phyloP scores from a whole-genome alignment of 1,140 invertebrate genomes.

The Drosophila virilis region DNA sequence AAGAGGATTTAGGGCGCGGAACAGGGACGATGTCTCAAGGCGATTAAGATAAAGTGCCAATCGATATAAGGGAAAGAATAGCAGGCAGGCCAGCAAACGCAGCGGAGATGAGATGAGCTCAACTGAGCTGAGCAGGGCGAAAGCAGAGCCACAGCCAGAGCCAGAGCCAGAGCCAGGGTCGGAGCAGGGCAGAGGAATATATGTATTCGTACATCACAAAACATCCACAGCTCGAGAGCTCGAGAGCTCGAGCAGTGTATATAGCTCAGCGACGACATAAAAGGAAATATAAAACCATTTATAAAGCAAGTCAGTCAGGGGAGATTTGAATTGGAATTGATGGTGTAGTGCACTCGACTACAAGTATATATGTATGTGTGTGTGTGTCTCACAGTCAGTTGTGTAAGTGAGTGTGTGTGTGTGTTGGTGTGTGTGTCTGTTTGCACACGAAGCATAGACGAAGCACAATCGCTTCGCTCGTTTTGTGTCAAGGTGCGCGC shows the following conservation, averaged over 20 bases:
- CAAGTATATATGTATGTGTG: slow-evolving; percentile 30
- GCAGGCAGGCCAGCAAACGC: slow-evolving; percentile 37
- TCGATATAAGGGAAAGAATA: slow-evolving; percentile 82
- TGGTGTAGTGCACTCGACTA: slow-evolving; percentile 75
- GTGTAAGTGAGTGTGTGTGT: slow-evolving; percentile 5
- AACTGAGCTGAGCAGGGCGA: slow-evolving; percentile 6
- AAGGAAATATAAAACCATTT: slow-evolving; percentile 83
- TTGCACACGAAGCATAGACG: slow-evolving; percentile 66
- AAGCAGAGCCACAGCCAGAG: neutral
- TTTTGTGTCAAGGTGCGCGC: slow-evolving; percentile 72
- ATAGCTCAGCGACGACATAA: slow-evolving; percentile 66
- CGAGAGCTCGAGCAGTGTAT: slow-evolving; percentile 20
- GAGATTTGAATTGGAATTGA: slow-evolving; percentile 82
- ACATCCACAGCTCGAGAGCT: slow-evolving; percentile 47
- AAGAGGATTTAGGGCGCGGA: slow-evolving; percentile 52
- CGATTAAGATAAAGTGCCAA: slow-evolving; percentile 83
- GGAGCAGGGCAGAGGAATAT: slow-evolving; percentile 16
- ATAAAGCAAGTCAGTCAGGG: slow-evolving; percentile 82
- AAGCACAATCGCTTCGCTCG: slow-evolving; percentile 52
- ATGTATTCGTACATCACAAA: slow-evolving; percentile 35
- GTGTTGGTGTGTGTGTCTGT: slow-evolving; percentile 9
- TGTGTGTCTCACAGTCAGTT: neutral
- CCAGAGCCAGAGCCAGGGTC: slow-evolving; percentile 12
- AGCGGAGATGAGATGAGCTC: slow-evolving; percentile 42
- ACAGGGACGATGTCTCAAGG: slow-evolving; percentile 70